Base-by-base conservation (phyloP, 2,113 vertebrate species). In the Odontesthes bonariensis region DNA sequence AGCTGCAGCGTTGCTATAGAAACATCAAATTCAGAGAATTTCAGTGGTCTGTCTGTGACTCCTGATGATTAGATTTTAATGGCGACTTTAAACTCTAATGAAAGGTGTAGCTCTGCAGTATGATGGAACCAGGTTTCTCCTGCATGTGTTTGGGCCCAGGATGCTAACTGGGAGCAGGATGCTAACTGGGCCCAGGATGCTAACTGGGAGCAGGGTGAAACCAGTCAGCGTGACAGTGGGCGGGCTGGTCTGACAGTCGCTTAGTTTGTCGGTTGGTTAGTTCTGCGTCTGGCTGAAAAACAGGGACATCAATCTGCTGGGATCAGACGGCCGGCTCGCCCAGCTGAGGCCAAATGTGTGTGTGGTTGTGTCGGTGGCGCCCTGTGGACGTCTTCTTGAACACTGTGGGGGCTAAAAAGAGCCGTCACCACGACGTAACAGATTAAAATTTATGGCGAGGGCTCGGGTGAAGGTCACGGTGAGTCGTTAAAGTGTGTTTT, bases 181-280 rank as follows among this genome's bases (percentile, higher is more conserved):
- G n/a, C n/a, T n/a, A n/a, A n/a, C n/a, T n/a, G n/a, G n/a, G n/a
- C n/a, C n/a, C n/a, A n/a, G n/a, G n/a, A n/a, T 42, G 23, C 9
- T 54, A 35, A n/a, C 62, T 11, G 8, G 47, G 33, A 53, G 47
- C 17, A 20, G 3, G 4, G 14, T 3, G 51, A 67, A 40, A 67
- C 64, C 49, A 19, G 51, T 19, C 22, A 1, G 33, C 22, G 14
- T 67, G 44, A 31, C 23, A 19, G 64, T 62, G 22, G 16, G 64
- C 6, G 1, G n/a, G 57, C 47, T 0, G 32, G 33, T 72, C 40
- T 51, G 64, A 59, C 52, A 14, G 56, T 23, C 33, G 3, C 4
- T 54, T 58, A 6, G 64, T 79, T 79, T 57, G 27, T 20, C 8
- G 77, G 27, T 74, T 73, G 80, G 69, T 69, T 64, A 38, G 63